Conservation (phyloP, 2,888 invertebrate genomes). For the Calliphora vomitoria region DNA sequence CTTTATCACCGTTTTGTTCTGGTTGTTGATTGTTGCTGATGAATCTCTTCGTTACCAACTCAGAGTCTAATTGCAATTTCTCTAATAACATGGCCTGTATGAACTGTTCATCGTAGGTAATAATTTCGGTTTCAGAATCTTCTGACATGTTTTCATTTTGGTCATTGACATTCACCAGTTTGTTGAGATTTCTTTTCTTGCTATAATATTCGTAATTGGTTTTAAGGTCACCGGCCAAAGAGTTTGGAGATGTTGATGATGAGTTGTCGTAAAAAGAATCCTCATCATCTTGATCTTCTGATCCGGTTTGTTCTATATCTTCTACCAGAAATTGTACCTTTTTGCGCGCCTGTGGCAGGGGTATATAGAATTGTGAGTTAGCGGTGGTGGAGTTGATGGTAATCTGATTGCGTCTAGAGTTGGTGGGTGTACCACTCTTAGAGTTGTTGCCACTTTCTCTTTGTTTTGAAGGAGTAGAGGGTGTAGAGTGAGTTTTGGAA, state of each 20-base stretch:
- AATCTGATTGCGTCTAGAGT: conserved; percentile 53
- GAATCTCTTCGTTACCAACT: conserved; percentile 56
- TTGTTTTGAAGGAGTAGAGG: conserved; percentile 54
- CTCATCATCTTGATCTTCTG: conserved; percentile 56
- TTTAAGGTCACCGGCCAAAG: conserved; percentile 49
- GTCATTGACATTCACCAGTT: conserved; percentile 52
- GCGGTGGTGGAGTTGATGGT: conserved; percentile 76
- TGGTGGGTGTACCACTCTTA: conserved; percentile 68
- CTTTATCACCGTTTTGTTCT: conserved; percentile 43
- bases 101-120: conserved; percentile 70
- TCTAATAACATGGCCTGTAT: conserved; percentile 71
- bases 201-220: conserved; percentile 82
- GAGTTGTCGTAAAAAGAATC: conserved; percentile 45
- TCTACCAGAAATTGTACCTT: conserved; percentile 90
- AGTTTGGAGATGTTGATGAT: conserved; percentile 29
- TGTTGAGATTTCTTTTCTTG: conserved; percentile 79
- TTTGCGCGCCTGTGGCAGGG: conserved; percentile 85
- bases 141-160: conserved; percentile 12
- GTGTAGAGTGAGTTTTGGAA: not conserved
- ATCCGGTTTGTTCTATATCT: conserved; percentile 80
- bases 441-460: conserved; percentile 16
- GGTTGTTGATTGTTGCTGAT: conserved; percentile 23
- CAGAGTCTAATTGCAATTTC: conserved; percentile 69
- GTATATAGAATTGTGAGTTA: conserved; percentile 82
- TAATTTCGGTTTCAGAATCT: conserved; percentile 45